Percentiles rank a stretch among this genome's conserved stretches.
Conservation (phyloP, 30 jellyfish, hydroid and myxozoan genomes). For the Haliclystus octoradiatus region DNA sequence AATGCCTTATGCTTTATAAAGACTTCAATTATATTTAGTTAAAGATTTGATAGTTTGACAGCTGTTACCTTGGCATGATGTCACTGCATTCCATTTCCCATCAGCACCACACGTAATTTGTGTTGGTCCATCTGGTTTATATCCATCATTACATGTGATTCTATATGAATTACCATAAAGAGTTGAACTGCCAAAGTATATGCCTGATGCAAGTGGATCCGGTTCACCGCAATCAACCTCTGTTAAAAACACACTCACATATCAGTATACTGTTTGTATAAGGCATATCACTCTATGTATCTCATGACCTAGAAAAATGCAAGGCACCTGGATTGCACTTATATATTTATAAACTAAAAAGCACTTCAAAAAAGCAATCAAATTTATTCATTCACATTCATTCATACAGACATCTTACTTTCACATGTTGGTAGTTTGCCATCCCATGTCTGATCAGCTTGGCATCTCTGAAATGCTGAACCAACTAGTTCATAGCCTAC, state of each 20-base stretch:
- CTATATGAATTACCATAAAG: neutral
- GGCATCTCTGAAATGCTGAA: neutral
- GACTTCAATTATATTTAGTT: no score
- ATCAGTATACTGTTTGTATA: no score
- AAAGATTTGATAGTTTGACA: no score
- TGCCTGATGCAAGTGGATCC: conserved; percentile 13
- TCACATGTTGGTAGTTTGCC: neutral
- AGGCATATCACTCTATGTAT: no score
- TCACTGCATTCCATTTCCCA: neutral
- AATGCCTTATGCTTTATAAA: no score
- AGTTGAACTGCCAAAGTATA: conserved; percentile 1
- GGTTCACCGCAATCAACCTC: conserved; percentile 48
- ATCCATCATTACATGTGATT: neutral
- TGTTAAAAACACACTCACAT: no score
- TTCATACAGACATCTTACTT: no score
- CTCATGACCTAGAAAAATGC: no score
- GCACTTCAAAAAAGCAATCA: no score
- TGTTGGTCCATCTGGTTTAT: neutral
- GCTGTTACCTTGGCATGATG: neutral
- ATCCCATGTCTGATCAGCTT: neutral
- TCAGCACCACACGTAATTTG: neutral
- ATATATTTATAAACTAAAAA: no score
- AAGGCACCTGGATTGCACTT: no score
- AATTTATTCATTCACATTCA: no score
- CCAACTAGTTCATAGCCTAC: neutral